phyloP scores from a whole-genome alignment of 2,797 vertebrate genomes.

The Pyrrhura leucotis region DNA sequence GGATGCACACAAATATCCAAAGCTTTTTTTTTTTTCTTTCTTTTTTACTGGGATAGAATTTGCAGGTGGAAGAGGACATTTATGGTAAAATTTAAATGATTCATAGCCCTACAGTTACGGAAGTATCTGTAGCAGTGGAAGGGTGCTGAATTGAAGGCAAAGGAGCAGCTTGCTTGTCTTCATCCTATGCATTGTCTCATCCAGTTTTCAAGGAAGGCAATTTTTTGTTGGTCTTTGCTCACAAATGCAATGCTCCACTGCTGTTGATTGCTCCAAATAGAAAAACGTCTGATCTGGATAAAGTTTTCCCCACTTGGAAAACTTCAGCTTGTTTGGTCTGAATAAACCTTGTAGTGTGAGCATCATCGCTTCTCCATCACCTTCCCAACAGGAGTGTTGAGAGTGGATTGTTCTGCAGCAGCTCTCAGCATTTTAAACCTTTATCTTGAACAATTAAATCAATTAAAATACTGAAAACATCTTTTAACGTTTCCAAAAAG shows the following conservation, averaged over 20 bases:
- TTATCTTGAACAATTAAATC: background rate
- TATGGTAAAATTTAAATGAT: background rate
- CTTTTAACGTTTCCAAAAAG: background rate
- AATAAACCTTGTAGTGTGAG: background rate
- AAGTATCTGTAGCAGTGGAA: background rate
- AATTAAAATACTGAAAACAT: background rate
- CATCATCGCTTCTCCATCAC: rapidly evolving
- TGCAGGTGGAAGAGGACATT: background rate
- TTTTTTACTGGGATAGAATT: background rate
- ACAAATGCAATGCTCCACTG: background rate
- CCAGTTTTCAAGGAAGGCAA: background rate
- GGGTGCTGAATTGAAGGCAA: background rate
- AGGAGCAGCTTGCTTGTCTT: background rate
- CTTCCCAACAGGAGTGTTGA: background rate
- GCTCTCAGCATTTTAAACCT: background rate
- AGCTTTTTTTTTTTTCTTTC: no score
- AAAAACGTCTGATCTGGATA: background rate
- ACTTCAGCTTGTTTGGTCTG: background rate
- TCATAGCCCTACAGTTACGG: background rate
- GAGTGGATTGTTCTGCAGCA: background rate
- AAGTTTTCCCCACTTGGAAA: background rate
- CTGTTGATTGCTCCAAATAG: background rate
- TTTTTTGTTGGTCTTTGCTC: background rate
- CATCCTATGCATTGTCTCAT: background rate
- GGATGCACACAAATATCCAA: background rate